Evolutionary conservation across 2,888 invertebrate species (phyloP), one percentile per base, ranked within the genome.

Genomic region (Limulus polyphemus): DNA sequence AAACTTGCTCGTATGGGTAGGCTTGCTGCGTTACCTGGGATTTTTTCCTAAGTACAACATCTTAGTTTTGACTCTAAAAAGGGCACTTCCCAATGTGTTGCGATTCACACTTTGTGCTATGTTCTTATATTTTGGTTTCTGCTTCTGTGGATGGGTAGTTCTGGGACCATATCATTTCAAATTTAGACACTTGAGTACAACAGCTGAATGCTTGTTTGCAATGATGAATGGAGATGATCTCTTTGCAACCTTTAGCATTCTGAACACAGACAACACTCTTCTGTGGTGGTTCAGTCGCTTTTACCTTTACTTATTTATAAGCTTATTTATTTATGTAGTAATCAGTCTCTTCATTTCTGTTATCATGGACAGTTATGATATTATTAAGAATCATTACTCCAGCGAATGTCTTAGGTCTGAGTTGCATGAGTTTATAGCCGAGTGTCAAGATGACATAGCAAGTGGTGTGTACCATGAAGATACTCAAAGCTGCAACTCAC

Each of bases 361-460:
- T 64, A 99, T 99, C 69, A 94, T 97, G 88, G 98, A 99, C 77
- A 91, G 98, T 0, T 99, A 99, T 78, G 99, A 99, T 76, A 97
- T 97, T 0, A 93, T 99, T 59, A 97, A 99, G 78, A 82, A 74
- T 70, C 92, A 88, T 77, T 92, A 93, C 74, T 85, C 83, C 59
- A 84, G 89, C 60, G 92, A 93, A 1, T 91, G 91, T 73, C 93
- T 93, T 0, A 86, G 87, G 73, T 89, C 84, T 72, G 88, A 90
- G 76, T 78, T 95, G 68, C 87, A 88, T 70, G 81, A 83, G 67
- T 91, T 92, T 72, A 84, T 91, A 55, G 86, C 77, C 0, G 73
- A 75, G 1, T 77, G 77, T 63, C 75, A 73, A 10, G 79, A 78
- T 55, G 78, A 78, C 54, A 74, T 77, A 1, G 75, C 76, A 0